Evolutionary conservation across 2,113 vertebrate genomes (phyloP), one percentile per base, ranked within the genome.

Genomic region (Brienomyrus brachyistius): DNA sequence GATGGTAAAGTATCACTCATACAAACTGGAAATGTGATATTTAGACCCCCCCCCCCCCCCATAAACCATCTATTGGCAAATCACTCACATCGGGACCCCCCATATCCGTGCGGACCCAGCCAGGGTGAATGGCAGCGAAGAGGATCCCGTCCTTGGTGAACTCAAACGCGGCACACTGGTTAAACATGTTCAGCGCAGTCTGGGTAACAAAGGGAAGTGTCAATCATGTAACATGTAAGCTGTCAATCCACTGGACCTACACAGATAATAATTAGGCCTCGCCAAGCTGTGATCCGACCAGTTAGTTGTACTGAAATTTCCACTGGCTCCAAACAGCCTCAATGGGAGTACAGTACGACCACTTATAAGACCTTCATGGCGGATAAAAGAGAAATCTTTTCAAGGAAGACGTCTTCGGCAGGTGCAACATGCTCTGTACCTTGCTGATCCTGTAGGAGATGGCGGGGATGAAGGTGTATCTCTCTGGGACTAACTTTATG

Each of bases 381-480:
- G 15, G 52, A 54, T 54, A 19, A 54, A 54, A 17, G 52, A 54
- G 52, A 54, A 54, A 17, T 54, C 17, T 19, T 54, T 54, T 54
- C 52, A 54, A 54, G 52, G 52, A 5, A 1, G 17, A 15, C 17
- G n/a, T 27, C n/a, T 4, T 1, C 82, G 50, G 31, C 11, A 27
- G 66, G 5, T 27, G 48, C 2, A 0, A 5, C 48, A 48, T 40
- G 70, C 0, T 19, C n/a, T 91, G 19, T 89, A 95, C 94, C 93
- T 96, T 96, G 85, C 94, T 95, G 91, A 94, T 91, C 54, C 91
- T 92, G 90, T 94, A 95, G 9, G 94, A 84, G 5, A 93, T 56
- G 4, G 91, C 84, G 52, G 92, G 86, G 23, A 93, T 90, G 31
- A 83, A 35, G 0, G 62, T 0, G 17, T 77, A 91, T 13, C 45